Conservation (phyloP, 2,888 invertebrate genomes). For the Dioctria rufipes region DNA sequence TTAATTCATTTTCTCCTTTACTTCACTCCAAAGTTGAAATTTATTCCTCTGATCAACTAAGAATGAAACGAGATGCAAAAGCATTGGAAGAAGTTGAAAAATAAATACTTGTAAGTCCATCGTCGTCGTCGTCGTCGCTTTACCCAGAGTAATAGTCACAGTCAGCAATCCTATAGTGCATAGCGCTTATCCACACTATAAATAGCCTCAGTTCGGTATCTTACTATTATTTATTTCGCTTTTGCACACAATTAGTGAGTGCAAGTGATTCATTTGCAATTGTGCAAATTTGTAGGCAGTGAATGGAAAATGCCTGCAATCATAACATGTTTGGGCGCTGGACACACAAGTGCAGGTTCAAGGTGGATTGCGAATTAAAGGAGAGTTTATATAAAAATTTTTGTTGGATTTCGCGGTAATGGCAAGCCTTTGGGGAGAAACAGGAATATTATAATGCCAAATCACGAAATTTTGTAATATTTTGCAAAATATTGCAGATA, state of each 20-base stretch:
- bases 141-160: neutral
- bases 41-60: constrained; percentile 12
- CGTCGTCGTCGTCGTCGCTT: too few relatives aligned
- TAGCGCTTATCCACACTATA: constrained; percentile 16
- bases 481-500: too few relatives aligned
- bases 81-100: constrained; percentile 41
- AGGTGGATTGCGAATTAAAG: constrained; percentile 14
- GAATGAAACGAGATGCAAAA: neutral
- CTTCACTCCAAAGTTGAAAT: constrained; percentile 28
- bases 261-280: constrained; percentile 53
- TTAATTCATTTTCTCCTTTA: constrained; percentile 47
- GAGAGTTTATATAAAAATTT: too few relatives aligned
- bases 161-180: constrained; percentile 9
- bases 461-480: too few relatives aligned
- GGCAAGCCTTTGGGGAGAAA: too few relatives aligned
- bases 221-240: constrained; percentile 52
- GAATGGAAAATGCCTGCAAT: constrained; percentile 28
- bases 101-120: neutral
- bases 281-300: constrained; percentile 40
- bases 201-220: constrained; percentile 34
- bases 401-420: too few relatives aligned
- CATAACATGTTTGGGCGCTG: constrained; percentile 16
- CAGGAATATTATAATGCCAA: too few relatives aligned
- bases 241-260: constrained; percentile 52
- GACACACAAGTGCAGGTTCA: constrained; percentile 44